Conservation (phyloP, 2,888 invertebrate genomes). For the Caenorhabditis afra region DNA sequence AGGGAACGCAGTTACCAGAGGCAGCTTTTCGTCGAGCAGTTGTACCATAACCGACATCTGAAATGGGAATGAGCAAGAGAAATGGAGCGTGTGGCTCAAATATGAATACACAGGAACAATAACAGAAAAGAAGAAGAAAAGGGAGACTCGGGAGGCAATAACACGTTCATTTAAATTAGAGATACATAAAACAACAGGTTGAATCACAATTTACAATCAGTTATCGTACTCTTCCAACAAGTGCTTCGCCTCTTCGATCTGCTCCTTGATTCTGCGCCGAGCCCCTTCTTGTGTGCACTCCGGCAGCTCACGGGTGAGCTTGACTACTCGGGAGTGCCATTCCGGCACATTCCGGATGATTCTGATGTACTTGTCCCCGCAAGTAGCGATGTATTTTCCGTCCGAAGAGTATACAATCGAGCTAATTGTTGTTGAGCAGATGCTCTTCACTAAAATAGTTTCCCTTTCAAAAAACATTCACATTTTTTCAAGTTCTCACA, state of each 20-base stretch:
- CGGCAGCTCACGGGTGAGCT: slow-evolving; percentile 48
- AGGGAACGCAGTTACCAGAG: background rate
- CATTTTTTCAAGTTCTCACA: slow-evolving; percentile 24
- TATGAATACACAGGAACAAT: slow-evolving; percentile 25
- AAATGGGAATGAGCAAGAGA: background rate
- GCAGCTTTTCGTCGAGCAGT: background rate
- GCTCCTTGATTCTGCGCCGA: slow-evolving; percentile 55
- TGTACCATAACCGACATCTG: background rate
- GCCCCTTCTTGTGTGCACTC: slow-evolving; percentile 60
- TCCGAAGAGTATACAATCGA: slow-evolving; percentile 87
- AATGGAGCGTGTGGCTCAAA: background rate
- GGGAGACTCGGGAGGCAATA: background rate
- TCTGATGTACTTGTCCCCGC: slow-evolving; percentile 83
- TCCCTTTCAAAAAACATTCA: background rate
- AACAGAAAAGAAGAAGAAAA: slow-evolving; percentile 6
- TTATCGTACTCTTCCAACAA: slow-evolving; percentile 31
- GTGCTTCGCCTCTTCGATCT: slow-evolving; percentile 54
- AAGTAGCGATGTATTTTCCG: slow-evolving; percentile 84
- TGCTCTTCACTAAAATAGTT: slow-evolving; percentile 84
- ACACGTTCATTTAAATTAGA: slow-evolving; percentile 23
- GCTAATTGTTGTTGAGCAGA: slow-evolving; percentile 85
- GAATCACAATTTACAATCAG: slow-evolving; percentile 12
- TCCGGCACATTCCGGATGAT: slow-evolving; percentile 89
- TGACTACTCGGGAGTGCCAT: slow-evolving; percentile 52
- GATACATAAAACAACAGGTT: background rate